Evolutionary conservation across 2,888 invertebrate species (phyloP).

Genomic region (Carcina quercana): DNA sequence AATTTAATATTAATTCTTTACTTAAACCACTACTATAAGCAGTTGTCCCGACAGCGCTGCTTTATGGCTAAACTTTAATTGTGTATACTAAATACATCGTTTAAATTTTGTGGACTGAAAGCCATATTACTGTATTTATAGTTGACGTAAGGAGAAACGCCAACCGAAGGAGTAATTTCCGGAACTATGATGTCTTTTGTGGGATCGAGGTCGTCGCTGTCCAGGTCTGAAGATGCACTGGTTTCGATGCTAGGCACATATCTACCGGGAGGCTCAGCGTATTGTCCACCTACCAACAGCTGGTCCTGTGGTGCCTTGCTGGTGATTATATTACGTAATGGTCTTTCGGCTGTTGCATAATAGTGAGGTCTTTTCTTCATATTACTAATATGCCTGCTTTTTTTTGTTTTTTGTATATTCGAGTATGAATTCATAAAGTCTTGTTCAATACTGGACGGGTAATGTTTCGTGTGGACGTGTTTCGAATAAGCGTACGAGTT

Average conservation of each 20-base stretch:
- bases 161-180: constrained; percentile 31
- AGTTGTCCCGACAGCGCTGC: no score
- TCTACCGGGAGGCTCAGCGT: constrained; percentile 59
- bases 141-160: constrained; percentile 54
- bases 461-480: constrained; percentile 9
- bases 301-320: constrained; percentile 27
- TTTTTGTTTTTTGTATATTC: constrained; percentile 8
- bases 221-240: constrained; percentile 23
- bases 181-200: constrained; percentile 27
- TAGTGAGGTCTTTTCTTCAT: constrained; percentile 28
- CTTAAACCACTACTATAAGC: no score
- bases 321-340: no score
- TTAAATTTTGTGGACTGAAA: constrained; percentile 64
- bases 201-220: constrained; percentile 30
- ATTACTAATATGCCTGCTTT: constrained; percentile 20
- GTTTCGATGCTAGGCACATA: constrained; percentile 36
- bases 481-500: constrained; percentile 28
- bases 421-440: not conserved
- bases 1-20: no score
- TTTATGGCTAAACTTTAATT: no score
- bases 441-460: not conserved
- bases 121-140: constrained; percentile 64
- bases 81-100: constrained; percentile 64
- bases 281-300: constrained; percentile 47
- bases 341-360: constrained; percentile 20